These are phyloP conservation scores for Lithodes maja DNA, from an alignment of 2,888 invertebrate genomes.

Conservation along the genomic window DNA sequence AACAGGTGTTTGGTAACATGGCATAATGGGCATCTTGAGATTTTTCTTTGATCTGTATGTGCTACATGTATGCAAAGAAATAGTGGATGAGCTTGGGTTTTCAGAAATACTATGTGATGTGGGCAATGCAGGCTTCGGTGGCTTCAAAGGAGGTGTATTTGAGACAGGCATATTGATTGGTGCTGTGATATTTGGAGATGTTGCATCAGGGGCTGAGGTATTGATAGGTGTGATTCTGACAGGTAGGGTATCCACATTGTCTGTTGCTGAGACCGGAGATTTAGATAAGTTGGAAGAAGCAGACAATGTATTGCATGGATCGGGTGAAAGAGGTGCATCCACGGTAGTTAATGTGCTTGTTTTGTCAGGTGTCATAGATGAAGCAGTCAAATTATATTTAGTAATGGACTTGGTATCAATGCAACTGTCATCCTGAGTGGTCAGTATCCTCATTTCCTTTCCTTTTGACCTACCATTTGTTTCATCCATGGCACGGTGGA, in stretches of 20 bases:
- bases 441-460: not conserved
- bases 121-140: not conserved
- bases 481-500: not conserved
- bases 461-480: not conserved
- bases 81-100: not conserved
- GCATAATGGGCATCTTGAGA: no score
- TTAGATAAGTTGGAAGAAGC: no score
- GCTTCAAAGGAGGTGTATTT: not conserved
- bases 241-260: no score
- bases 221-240: not conserved
- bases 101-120: not conserved
- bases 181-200: not conserved
- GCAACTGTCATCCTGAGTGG: not conserved
- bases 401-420: not conserved
- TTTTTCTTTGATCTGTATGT: not conserved
- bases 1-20: not conserved
- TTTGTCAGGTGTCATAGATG: not conserved
- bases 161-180: not conserved
- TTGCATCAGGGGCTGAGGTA: not conserved
- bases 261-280: no score
- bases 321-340: not conserved
- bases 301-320: not conserved
- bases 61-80: not conserved
- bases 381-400: not conserved
- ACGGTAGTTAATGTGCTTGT: not conserved